Percentiles rank a stretch among this genome's conserved stretches.
Conservation (phyloP, 1,140 invertebrate species). For the Carposina sasakii region DNA sequence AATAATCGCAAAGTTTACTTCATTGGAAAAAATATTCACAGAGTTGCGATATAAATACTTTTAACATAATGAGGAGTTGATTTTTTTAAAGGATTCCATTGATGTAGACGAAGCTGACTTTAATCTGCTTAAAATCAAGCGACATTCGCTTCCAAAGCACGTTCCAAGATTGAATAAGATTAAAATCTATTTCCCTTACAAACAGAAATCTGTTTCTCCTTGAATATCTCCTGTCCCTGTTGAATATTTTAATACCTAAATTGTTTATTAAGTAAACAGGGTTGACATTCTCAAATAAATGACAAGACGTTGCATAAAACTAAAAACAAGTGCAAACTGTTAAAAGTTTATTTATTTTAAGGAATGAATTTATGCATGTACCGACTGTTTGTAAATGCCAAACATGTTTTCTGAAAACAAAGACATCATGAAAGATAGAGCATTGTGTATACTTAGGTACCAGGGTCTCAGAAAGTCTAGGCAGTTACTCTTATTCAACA, state of each 20-base stretch:
- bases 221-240: slow-evolving; percentile 50
- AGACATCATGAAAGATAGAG: too few species aligned
- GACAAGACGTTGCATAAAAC: too few species aligned
- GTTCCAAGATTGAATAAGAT: slow-evolving; percentile 51
- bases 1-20: slow-evolving; percentile 36
- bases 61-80: slow-evolving; percentile 34
- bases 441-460: too few species aligned
- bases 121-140: slow-evolving; percentile 54
- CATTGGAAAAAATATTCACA: slow-evolving; percentile 38
- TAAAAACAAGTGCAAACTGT: too few species aligned
- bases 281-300: too few species aligned
- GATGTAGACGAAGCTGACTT: slow-evolving; percentile 42
- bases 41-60: slow-evolving; percentile 35
- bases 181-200: slow-evolving; percentile 54
- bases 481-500: too few species aligned
- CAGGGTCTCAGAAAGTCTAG: too few species aligned
- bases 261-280: too few species aligned
- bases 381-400: too few species aligned
- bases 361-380: too few species aligned
- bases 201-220: slow-evolving; percentile 40
- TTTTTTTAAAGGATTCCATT: slow-evolving; percentile 34
- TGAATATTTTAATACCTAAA: slow-evolving; percentile 66
- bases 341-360: too few species aligned
- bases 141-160: slow-evolving; percentile 58
- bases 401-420: too few species aligned